Evolutionary conservation across 2,113 vertebrate genomes (phyloP).

Genomic region (Epinephelus fuscoguttatus): DNA sequence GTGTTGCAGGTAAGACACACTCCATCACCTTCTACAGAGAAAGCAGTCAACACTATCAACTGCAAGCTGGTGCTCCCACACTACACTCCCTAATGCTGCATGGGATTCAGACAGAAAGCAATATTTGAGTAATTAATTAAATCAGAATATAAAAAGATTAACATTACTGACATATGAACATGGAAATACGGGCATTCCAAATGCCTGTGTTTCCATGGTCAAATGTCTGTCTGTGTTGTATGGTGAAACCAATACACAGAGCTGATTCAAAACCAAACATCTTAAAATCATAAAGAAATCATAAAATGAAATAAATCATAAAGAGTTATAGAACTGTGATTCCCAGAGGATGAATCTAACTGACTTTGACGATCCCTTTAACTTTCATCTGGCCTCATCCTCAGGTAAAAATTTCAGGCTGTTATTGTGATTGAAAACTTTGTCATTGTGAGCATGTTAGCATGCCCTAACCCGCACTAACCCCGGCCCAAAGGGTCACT

Average conservation of each 20-base stretch:
- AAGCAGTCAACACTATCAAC: conserved; percentile 64
- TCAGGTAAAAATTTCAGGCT: no score
- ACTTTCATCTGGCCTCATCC: no score
- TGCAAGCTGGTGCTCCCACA: neutral
- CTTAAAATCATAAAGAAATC: no score
- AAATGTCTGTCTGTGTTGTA: neutral
- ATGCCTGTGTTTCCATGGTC: no score
- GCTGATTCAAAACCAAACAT: no score
- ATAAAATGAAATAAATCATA: no score
- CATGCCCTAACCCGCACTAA: neutral
- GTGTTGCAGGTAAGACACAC: conserved; percentile 69
- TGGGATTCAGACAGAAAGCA: neutral
- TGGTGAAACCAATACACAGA: neutral
- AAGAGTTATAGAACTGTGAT: neutral
- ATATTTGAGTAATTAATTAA: conserved; percentile 9
- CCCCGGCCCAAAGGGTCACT: neutral
- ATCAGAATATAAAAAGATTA: neutral
- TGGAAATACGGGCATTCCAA: neutral
- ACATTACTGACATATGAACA: neutral
- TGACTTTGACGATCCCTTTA: neutral
- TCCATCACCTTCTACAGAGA: conserved; percentile 74
- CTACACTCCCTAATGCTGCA: neutral
- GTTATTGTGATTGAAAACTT: no score
- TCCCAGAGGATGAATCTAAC: neutral
- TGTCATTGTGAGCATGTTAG: neutral